Conservation (phyloP, 2,113 vertebrate genomes). For the Xiphophorus maculatus region DNA sequence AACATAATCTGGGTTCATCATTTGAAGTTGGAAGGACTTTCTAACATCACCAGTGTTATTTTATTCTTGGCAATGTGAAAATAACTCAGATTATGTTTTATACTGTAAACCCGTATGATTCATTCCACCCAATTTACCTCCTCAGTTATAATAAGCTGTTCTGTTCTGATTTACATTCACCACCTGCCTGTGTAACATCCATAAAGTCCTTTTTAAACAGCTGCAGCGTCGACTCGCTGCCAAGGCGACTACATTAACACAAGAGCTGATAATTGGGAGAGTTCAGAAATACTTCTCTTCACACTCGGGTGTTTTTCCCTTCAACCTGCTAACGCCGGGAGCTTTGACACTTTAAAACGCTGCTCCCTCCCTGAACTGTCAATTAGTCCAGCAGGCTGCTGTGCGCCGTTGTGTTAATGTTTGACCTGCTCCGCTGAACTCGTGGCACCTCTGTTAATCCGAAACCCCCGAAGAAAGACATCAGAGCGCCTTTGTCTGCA, state of each 20-base stretch:
- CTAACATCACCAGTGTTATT: too few species aligned
- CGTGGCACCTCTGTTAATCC: slow-evolving; percentile 13
- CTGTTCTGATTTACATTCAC: not conserved
- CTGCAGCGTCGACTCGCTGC: not conserved
- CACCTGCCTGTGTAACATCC: not conserved
- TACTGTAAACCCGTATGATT: not conserved
- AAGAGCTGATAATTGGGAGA: not conserved
- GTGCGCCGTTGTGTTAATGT: not conserved
- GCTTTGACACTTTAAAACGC: not conserved
- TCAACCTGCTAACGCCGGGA: not conserved
- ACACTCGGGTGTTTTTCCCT: not conserved
- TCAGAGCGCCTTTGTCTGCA: slow-evolving; percentile 5
- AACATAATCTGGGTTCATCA: not conserved
- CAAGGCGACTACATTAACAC: not conserved
- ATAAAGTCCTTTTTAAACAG: not conserved
- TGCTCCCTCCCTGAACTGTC: slow-evolving; percentile 20
- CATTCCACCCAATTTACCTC: not conserved
- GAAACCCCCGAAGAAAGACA: slow-evolving; percentile 24
- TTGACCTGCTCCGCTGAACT: slow-evolving; percentile 10
- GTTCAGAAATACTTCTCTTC: not conserved
- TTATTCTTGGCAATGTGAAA: not conserved
- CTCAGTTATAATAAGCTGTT: not conserved
- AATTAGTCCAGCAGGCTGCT: not conserved
- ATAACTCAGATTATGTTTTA: not conserved
- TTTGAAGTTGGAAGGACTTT: not conserved